Evolutionary conservation across 2,888 invertebrate species (phyloP), one percentile per base, ranked within the genome.

Genomic region (Lithophane ornitopus): DNA sequence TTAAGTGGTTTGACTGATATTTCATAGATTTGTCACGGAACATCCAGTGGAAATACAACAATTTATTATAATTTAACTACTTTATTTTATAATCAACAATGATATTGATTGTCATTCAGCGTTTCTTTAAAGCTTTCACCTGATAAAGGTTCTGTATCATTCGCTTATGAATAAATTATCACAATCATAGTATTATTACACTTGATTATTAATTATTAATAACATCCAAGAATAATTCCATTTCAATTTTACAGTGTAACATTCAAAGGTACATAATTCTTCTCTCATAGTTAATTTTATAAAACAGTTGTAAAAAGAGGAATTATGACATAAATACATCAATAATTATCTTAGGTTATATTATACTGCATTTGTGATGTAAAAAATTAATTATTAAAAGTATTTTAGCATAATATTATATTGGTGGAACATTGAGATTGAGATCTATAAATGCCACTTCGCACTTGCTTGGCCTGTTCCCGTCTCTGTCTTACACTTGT

Each of bases 1-100:
- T 41, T 26, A 44, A 65, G 46, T 65, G 12, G 3, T 12, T 39
- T 61, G 12, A 12, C 12, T 14, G 8, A 54, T 12, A 28, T 74
- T 52, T 16, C 28, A 22, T 16, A 74, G 11, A 26, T 19, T 56
- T 39, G 19, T 26, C 26, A 56, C 1, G 3, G n/a, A 58, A 28
- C 49, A 49, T 12, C n/a, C 3, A 28, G 1, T 28, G 16, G 16
- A 72, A 77, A 72, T 72, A 73, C 80, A 77, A 80, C 28, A 62
- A 22, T n/a, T 54, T 3, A 39, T 22, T 54, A 44, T 66, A 46
- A 61, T 58, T 46, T 54, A 34, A 14, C 0, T n/a, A 41, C 7
- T 66, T 78, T 56, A 54, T 75, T 67, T 61, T 34, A 63, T 52
- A 56, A 62, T 62, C 16, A 62, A 26, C 49, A 58, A 74, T 46